Conservation (phyloP, 2,797 vertebrate genomes). For the Falco peregrinus region DNA sequence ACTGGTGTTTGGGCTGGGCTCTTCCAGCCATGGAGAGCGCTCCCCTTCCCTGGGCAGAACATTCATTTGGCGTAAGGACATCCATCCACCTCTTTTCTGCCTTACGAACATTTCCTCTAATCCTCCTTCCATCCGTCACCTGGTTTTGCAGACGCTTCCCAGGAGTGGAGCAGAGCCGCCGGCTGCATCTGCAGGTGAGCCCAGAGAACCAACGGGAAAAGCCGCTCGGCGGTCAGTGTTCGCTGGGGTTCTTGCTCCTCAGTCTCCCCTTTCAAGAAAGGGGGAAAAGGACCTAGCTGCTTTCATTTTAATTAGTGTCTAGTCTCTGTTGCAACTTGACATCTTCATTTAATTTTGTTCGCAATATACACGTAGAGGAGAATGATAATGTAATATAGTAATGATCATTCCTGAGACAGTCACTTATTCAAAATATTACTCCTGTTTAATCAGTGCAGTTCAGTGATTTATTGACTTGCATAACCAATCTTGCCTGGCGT, state of each 20-base stretch:
- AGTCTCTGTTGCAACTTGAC: slow-evolving; percentile 47
- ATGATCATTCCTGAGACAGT: slow-evolving; percentile 63
- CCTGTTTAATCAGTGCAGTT: slow-evolving; percentile 62
- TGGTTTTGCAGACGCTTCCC: background rate
- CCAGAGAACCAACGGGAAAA: background rate
- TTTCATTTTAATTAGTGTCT: slow-evolving; percentile 54
- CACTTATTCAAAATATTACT: slow-evolving; percentile 70
- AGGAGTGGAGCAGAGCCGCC: rapidly evolving
- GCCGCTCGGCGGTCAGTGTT: rapidly evolving
- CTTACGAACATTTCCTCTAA: background rate
- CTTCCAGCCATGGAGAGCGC: background rate
- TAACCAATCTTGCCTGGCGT: slow-evolving; percentile 38
- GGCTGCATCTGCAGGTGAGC: background rate
- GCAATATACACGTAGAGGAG: slow-evolving; percentile 47
- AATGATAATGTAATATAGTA: slow-evolving; percentile 59
- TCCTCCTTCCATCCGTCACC: background rate
- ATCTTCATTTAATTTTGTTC: slow-evolving; percentile 73
- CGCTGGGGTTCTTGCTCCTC: background rate
- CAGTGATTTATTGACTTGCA: slow-evolving; percentile 71
- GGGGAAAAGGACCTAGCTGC: background rate
- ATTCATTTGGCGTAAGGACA: rapidly evolving
- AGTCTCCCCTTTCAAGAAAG: background rate
- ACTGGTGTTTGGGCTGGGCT: background rate
- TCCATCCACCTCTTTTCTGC: background rate
- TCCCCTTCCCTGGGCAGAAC: background rate